Evolutionary conservation across 2,113 vertebrate genomes (phyloP).

Genomic region (Hyaena hyaena): DNA sequence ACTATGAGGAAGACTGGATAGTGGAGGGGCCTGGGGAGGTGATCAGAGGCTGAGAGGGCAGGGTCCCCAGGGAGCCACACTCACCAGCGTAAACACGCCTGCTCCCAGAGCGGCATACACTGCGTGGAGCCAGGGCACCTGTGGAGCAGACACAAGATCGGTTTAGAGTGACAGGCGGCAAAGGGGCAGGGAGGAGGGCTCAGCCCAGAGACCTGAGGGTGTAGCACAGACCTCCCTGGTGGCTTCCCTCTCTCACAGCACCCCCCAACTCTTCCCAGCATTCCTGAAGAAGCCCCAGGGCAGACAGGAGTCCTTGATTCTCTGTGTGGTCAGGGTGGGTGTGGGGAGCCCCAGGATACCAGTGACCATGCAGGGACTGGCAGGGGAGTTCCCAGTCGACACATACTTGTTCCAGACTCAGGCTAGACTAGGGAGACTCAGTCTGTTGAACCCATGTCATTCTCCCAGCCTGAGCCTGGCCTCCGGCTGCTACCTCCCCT

Average conservation of each 20-base stretch:
- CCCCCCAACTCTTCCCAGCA: not conserved
- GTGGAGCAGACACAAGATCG: not conserved
- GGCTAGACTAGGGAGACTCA: not conserved
- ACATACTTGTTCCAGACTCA: not conserved
- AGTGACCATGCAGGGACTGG: not conserved
- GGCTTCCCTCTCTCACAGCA: not conserved
- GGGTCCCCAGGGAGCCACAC: slow-evolving; percentile 30
- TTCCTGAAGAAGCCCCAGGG: not conserved
- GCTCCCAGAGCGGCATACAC: slow-evolving; percentile 92
- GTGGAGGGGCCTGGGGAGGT: not conserved
- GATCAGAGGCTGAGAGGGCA: not conserved
- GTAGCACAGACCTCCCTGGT: not conserved
- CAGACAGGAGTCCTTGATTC: not conserved
- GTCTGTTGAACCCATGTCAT: not conserved
- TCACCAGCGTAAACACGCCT: slow-evolving; percentile 94
- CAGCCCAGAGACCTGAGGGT: not conserved
- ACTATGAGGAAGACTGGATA: not conserved
- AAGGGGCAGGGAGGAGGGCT: not conserved
- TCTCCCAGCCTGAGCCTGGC: not conserved
- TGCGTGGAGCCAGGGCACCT: slow-evolving; percentile 94
- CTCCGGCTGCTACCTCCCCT: not conserved
- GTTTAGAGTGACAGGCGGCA: not conserved
- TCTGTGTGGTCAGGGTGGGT: not conserved
- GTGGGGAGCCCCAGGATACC: not conserved
- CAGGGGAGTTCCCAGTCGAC: not conserved